A percentile compares a stretch with the other conserved stretches of the same genome.
These are phyloP conservation scores for Cosmia trapezina DNA, from an alignment of 2,888 invertebrate species.

Conservation along the genomic window DNA sequence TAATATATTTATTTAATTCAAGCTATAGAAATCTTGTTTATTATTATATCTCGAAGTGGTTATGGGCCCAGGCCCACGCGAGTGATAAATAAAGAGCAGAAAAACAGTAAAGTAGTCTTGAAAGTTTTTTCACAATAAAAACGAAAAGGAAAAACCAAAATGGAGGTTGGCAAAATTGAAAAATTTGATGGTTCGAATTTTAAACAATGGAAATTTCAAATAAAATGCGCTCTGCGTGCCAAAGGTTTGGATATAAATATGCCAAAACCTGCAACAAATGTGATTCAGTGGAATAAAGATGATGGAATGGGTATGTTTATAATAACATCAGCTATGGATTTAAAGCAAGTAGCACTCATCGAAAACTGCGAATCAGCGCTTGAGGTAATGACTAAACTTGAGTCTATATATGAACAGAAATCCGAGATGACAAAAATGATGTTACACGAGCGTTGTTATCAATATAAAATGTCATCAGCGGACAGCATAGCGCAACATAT, in stretches of 20 bases:
- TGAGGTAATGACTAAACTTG: not conserved
- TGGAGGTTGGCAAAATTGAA: no score
- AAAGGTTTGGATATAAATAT: not conserved
- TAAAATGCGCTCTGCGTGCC: not conserved
- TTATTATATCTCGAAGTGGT: no score
- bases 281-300: slow-evolving; percentile 1
- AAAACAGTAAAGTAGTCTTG: no score
- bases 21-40: no score
- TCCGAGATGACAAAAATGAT: not conserved
- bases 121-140: no score
- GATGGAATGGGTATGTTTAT: slow-evolving; percentile 10
- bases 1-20: no score
- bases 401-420: slow-evolving; percentile 14
- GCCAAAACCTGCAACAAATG: not conserved
- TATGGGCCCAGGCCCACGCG: no score
- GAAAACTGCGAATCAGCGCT: slow-evolving; percentile 1
- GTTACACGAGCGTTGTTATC: slow-evolving; percentile 3
- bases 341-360: slow-evolving; percentile 5
- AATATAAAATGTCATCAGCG: slow-evolving; percentile 1
- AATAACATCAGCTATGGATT: not conserved
- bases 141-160: no score
- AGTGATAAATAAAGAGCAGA: no score
- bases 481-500: not conserved
- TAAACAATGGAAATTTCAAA: not conserved
- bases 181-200: not conserved